phyloP scores from a whole-genome alignment of 2,888 invertebrate species.

The Lasioglossum zephyrum region DNA sequence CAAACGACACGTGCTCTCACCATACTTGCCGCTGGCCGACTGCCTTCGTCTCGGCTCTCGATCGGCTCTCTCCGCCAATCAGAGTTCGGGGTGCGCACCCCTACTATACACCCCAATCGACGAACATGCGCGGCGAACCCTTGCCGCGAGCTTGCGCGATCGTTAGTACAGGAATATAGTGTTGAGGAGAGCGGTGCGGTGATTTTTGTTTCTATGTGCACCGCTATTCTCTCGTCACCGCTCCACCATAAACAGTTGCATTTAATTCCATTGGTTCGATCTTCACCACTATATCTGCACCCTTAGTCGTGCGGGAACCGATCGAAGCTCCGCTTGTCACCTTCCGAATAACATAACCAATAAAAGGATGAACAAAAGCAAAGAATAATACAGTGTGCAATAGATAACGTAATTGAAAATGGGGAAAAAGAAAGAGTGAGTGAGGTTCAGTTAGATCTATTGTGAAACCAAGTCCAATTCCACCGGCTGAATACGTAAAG shows the following conservation, averaged over 20 bases:
- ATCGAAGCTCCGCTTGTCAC: not conserved
- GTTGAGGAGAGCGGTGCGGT: too few species aligned
- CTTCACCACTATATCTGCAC: too few species aligned
- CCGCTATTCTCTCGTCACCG: too few species aligned
- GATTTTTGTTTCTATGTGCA: too few species aligned
- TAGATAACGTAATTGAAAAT: not conserved
- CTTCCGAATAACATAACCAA: not conserved
- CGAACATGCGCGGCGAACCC: conserved; percentile 1
- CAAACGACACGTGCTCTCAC: conserved; percentile 73
- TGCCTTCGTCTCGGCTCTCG: conserved; percentile 45
- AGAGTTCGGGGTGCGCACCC: not conserved
- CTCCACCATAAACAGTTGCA: too few species aligned
- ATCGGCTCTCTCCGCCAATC: conserved; percentile 46
- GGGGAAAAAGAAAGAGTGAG: not conserved
- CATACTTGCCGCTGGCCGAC: conserved; percentile 78
- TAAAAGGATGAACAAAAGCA: not conserved
- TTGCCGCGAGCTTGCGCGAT: conserved; percentile 7
- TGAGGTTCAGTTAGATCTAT: not conserved
- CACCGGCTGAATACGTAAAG: too few species aligned
- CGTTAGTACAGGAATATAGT: not conserved
- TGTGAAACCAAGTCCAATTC: not conserved
- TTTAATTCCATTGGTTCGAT: too few species aligned
- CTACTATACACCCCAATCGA: not conserved
- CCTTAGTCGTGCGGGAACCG: not conserved
- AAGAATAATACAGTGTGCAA: not conserved